Conservation (phyloP, 2,888 invertebrate genomes). For the Diadegma fenestrale region DNA sequence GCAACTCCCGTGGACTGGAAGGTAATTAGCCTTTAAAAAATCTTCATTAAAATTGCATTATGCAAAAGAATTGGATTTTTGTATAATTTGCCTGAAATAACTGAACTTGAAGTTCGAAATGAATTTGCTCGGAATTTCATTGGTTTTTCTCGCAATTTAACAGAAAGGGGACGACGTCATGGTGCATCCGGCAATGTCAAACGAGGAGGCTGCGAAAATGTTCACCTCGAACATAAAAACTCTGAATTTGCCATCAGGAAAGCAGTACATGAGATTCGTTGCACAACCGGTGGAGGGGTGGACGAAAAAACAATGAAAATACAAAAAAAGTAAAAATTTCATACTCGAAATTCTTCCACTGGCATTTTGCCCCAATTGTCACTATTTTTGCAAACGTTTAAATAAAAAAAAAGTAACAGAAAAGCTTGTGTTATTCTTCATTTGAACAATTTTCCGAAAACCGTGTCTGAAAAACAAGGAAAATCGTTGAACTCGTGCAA, state of each 20-base stretch:
- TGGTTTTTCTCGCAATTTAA: conserved; percentile 77
- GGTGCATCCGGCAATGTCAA: conserved; percentile 93
- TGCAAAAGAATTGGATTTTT: background rate
- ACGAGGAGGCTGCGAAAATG: conserved; percentile 88
- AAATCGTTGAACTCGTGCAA: no score
- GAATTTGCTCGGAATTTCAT: background rate
- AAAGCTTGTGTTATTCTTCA: background rate
- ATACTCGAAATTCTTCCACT: conserved; percentile 51
- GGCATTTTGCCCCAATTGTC: background rate
- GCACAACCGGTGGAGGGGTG: conserved; percentile 85
- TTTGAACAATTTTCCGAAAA: background rate
- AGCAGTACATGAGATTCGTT: conserved; percentile 92
- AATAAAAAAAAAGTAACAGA: conserved; percentile 59
- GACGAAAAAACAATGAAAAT: conserved; percentile 55
- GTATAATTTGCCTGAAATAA: background rate
- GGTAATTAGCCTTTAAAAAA: conserved; percentile 84
- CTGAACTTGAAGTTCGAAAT: background rate
- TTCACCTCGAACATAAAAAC: conserved; percentile 91
- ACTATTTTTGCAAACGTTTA: conserved; percentile 62
- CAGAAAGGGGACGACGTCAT: conserved; percentile 94
- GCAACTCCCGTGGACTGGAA: conserved; percentile 97
- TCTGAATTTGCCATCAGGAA: conserved; percentile 93
- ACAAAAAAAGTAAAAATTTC: conserved; percentile 59
- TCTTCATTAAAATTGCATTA: background rate
- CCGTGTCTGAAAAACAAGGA: background rate